Base-by-base conservation (phyloP, 1,140 invertebrate species). In the Drosophila tropicalis region DNA sequence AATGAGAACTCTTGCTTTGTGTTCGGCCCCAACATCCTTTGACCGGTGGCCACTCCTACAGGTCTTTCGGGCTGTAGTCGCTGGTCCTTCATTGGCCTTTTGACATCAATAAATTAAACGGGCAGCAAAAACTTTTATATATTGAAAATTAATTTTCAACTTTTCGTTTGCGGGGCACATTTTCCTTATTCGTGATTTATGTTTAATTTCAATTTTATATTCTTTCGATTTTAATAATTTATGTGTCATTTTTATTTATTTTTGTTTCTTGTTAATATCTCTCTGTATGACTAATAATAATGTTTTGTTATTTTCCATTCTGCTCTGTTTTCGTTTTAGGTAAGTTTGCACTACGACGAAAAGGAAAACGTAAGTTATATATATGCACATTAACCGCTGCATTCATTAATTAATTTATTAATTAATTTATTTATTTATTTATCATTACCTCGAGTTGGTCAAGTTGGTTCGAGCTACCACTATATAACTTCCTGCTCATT, bases 311-410 rank as follows among this genome's bases (percentile, higher is more conserved):
- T 65, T 55, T 56, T 39, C 32, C 19, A 56, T 69, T 71, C 6
- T 29, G 29, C 25, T 57, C 61, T 19, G 72, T 3, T 54, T 15
- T 62, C 54, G 51, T 87, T 89, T 39, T 75, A 90, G 87, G 87
- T 90, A 90, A 90, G 87, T 90, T 75, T 79, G 78, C 73, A 77
- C 72, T 81, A 75, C 87, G 89, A 90, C 72, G 87, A 84, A 70
- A 90, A 90, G 84, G 87, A 90, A 89, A 90, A 90, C 87, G 87
- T 90, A 91, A 90, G 86, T 90, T 67, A 22, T 51, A 19, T 22
- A 51, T 12, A 22, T 12, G 2, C 39, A 58, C 7, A 12, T 36
- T 54, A 12, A 25, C 5, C 25, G 54, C 25, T 56, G 22, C 15
- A 51, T 22, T 51, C 17, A 51, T 51, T 19, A 22, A 51, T 51